Conservation (phyloP, 2,888 invertebrate species). For the Cerceris ruficornis region DNA sequence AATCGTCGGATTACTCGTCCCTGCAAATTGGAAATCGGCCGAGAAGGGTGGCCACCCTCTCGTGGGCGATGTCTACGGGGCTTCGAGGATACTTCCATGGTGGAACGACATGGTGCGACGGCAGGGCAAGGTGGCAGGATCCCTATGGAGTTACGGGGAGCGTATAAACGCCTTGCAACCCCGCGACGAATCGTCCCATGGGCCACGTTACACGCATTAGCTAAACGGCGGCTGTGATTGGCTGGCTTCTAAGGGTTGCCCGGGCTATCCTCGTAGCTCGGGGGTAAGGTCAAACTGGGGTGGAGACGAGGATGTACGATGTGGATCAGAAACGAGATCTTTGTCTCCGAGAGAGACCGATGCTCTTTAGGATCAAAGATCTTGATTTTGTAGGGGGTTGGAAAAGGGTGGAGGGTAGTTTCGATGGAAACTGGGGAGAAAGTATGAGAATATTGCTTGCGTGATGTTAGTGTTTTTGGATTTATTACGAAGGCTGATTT, state of each 20-base stretch:
- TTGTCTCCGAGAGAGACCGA: background rate
- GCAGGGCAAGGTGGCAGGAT: constrained; percentile 44
- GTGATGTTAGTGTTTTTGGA: too few species aligned
- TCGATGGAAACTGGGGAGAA: too few species aligned
- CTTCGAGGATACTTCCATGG: constrained; percentile 25
- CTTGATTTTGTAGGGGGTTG: too few species aligned
- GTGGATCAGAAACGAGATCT: background rate
- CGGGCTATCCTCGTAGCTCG: background rate
- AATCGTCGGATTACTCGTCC: constrained; percentile 71
- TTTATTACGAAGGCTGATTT: too few species aligned
- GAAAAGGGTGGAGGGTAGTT: too few species aligned
- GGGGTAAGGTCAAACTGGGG: constrained; percentile 38
- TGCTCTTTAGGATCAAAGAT: background rate
- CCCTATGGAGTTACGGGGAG: constrained; percentile 53
- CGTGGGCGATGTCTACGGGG: constrained; percentile 17
- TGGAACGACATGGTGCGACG: constrained; percentile 40
- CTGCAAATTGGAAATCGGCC: constrained; percentile 71
- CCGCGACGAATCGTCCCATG: constrained; percentile 65
- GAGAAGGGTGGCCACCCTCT: constrained; percentile 12
- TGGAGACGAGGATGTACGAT: constrained; percentile 9
- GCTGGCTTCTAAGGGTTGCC: constrained; percentile 51
- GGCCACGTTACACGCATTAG: constrained; percentile 73
- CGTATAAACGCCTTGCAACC: constrained; percentile 52
- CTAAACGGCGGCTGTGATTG: constrained; percentile 72
- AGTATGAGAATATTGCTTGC: too few species aligned